Evolutionary conservation across 2,888 invertebrate species (phyloP), one percentile per base, ranked within the genome.

Genomic region (Dolichopus griseipennis): DNA sequence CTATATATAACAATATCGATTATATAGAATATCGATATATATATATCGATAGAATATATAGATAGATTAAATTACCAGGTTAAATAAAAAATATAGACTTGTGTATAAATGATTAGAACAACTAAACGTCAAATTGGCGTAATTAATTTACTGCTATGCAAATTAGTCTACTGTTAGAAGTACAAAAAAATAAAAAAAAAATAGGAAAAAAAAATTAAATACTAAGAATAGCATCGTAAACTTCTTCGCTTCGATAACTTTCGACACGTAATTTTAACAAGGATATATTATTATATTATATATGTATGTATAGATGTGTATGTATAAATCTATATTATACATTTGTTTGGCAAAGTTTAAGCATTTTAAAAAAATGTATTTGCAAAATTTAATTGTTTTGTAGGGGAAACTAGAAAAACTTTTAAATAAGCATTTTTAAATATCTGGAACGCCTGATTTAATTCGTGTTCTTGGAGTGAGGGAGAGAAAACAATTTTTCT

Each of bases 141-240:
- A 52, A 52, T 52, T 52, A 52, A 52, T 52, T 52, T 52, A 52
- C 12, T 18, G 52, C 52, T 52, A 52, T 52, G 52, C 52, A 52
- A 52, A 52, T 52, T 52, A 52, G 52, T 52, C 15, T 10, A 15
- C 12, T 52, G 15, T 27, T 27, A 27, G 18, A 18, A 52, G 15
- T 2, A 52, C 9, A 1, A 52, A 52, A 12, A 41, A 41, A 41
- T 2, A 41, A 41, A 12, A 9, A 41, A 41, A 41, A 41, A 41
- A 2, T 12, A 41, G n/a, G n/a, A n/a, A n/a, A n/a, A 41, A 52
- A 15, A 15, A 52, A 52, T 18, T 12, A 52, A 18, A 6, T 52
- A 18, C 18, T 15, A 12, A 18, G 52, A 15, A 52, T 52, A 52
- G 52, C 52, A 52, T 52, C 15, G 52, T n/a, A 52, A 52, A 52